Base-by-base conservation (phyloP, 1,140 invertebrate genomes). In the Liolophura sinensis region DNA sequence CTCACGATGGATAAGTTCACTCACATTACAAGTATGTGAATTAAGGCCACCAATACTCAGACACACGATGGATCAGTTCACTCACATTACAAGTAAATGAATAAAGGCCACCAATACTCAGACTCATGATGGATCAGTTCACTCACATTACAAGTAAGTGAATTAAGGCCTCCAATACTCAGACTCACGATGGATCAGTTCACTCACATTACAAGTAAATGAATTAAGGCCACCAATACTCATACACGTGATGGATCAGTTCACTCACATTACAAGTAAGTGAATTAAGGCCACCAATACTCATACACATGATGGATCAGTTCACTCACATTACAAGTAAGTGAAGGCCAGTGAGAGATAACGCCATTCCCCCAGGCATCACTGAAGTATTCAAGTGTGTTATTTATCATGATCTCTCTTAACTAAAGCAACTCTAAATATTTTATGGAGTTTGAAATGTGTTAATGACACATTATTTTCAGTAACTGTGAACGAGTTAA, bases 111-210 rank as follows among this genome's bases (percentile, higher is more conserved):
- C 80, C 20, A 79, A 81, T 52, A 73, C 74, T 20, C 77, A 78
- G 46, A 66, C 65, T 11, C 60, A 71, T 58, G 77, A 80, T 67
- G 80, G 82, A 16, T 76, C 77, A 70, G 71, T 81, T 65, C 87
- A 87, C 68, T 87, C 88, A 3, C 86, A 89, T 78, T 89, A 89
- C 80, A 90, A 90, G 89, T 90, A 84, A 84, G 83, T 80, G n/a
- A 40, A 40, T 40, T 9, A 40, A 40, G n/a, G n/a, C 84, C 7
- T 78, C 80, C 20, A 79, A 81, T 52, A 73, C 74, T 20, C 77
- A 78, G 46, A 66, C 65, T 11, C 60, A 71, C 58, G 77, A 80
- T 67, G 80, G 82, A 16, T 76, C 77, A 70, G 71, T 81, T 65
- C 87, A 87, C 68, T 87, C 88, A 3, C 86, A 89, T 78, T 89